These are phyloP conservation scores for Heterodera carotae DNA, from an alignment of 1,140 invertebrate species.

Conservation along the genomic window DNA sequence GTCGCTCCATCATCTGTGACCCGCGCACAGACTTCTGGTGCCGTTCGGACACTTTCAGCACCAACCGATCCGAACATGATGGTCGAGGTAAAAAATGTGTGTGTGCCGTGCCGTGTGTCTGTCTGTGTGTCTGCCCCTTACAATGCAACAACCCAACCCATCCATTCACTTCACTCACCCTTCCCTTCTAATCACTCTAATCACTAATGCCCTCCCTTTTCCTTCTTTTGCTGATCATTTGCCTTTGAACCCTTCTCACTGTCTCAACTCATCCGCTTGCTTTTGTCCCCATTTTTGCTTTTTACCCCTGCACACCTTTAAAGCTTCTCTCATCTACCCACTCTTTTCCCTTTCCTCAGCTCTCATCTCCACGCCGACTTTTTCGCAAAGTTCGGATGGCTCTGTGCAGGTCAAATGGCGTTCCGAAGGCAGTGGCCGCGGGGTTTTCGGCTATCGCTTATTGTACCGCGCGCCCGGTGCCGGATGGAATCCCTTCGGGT, in stretches of 20 bases:
- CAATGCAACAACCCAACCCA: conserved; percentile 16
- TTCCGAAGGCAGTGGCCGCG: conserved; percentile 59
- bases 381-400: conserved; percentile 48
- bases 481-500: conserved; percentile 66
- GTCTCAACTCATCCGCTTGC: not conserved
- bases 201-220: conserved; percentile 23
- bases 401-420: conserved; percentile 58
- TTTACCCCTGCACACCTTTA: not conserved
- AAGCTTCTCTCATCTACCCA: no score
- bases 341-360: conserved; percentile 48
- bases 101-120: conserved; percentile 34
- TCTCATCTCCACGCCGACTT: conserved; percentile 56
- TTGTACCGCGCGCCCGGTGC: conserved; percentile 54
- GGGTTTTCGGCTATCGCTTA: conserved; percentile 63
- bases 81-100: conserved; percentile 42
- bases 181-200: conserved; percentile 8
- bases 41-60: conserved; percentile 40
- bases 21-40: conserved; percentile 65
- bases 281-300: not conserved
- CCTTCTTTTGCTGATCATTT: conserved; percentile 9
- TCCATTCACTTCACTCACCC: conserved; percentile 2
- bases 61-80: conserved; percentile 22
- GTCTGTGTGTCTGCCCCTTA: conserved; percentile 25
- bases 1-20: conserved; percentile 55
- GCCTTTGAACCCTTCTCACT: not conserved